Base-by-base conservation (phyloP, 2,113 vertebrate species). In the Amphiprion percula region DNA sequence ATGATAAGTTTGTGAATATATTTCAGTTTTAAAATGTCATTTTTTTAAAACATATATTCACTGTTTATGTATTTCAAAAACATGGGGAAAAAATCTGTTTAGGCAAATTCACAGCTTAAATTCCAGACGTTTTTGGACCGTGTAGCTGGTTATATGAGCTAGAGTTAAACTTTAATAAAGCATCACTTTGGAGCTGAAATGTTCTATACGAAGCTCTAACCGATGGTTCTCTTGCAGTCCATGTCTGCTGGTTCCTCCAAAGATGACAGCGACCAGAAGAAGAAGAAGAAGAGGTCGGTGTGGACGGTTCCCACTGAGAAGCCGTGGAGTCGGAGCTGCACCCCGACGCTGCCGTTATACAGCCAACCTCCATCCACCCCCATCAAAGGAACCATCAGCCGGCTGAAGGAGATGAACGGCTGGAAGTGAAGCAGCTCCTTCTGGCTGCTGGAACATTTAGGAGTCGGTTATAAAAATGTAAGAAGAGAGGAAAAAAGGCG, bases 341-440 rank as follows among this genome's bases (percentile, higher is more conserved):
- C 86, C 44, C 91, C 93, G 62, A 93, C 84, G 28, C 91, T 94
- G 63, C 94, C 94, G 9, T 84, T 94, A 0, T 90, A 76, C 84
- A 79, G 44, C 74, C 82, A 92, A 19, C 86, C 74, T 3, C 89
- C 94, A 58, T 83, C 83, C 67, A 90, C 91, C 1, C 93, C 92
- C 4, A 76, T 93, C 79, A 92, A 88, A 68, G 92, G 91, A 9
- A 79, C 80, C 67, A 90, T 92, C 87, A 91, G 86, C 65, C 84
- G 83, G 55, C 90, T 93, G 1, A 93, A 93, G 26, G 93, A 94
- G 84, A 80, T 91, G 88, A 93, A 94, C 3, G 92, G 93, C 58
- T 94, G 93, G 93, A 93, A 92, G 87, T 93, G 84, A 92, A 33
- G 4, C 30, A 26, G 26, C 26, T 30, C 5, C 30, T 6, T 4